Conservation (phyloP, 2,113 vertebrate species). For the Malurus elegans region DNA sequence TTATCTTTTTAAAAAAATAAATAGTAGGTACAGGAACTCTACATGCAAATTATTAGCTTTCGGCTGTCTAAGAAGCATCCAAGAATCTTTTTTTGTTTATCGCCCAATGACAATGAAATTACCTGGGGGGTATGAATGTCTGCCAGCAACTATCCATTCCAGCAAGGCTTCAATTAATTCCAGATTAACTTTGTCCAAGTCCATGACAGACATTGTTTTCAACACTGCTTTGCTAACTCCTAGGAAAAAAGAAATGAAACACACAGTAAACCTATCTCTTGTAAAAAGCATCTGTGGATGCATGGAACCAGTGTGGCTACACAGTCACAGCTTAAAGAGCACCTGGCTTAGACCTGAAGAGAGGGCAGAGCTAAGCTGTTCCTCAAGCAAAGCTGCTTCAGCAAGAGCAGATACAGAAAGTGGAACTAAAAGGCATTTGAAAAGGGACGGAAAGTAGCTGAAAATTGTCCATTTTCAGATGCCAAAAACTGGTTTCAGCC, state of each 20-base stretch:
- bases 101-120: neutral
- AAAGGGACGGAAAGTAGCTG: neutral
- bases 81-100: neutral
- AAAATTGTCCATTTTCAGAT: neutral
- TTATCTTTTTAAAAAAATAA: neutral
- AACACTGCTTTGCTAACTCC: conserved; percentile 85
- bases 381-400: neutral
- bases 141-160: conserved; percentile 92
- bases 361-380: neutral
- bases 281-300: neutral
- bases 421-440: neutral
- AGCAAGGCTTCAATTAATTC: conserved; percentile 92
- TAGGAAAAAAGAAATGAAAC: conserved; percentile 49
- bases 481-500: neutral
- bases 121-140: conserved; percentile 90
- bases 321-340: neutral
- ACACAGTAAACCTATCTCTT: neutral
- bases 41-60: neutral
- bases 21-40: neutral
- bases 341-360: neutral
- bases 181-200: conserved; percentile 96
- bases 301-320: neutral
- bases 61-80: neutral
- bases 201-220: conserved; percentile 89
- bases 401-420: neutral